Evolutionary conservation across 2,113 vertebrate genomes (phyloP).

Genomic region (Alces alces): DNA sequence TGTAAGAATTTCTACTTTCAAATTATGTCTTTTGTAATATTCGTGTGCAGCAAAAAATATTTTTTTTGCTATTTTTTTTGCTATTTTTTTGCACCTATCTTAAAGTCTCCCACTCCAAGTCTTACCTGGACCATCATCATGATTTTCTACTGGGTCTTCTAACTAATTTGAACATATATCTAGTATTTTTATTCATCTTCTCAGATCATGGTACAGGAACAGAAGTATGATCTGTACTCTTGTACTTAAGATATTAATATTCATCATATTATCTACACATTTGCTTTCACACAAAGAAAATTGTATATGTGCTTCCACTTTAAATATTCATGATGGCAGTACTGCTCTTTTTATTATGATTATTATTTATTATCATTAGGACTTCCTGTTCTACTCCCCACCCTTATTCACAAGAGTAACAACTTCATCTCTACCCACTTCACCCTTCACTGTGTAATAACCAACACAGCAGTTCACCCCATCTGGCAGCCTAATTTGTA

Average conservation of each 20-base stretch:
- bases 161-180: neutral
- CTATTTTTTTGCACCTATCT: neutral
- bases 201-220: neutral
- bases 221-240: neutral
- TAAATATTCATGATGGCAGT: neutral
- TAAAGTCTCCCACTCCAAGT: neutral
- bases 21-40: neutral
- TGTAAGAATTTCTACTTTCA: neutral
- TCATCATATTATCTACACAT: neutral
- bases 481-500: neutral
- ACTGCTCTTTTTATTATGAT: neutral
- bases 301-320: neutral
- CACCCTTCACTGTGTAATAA: neutral
- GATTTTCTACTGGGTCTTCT: neutral
- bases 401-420: neutral
- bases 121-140: neutral
- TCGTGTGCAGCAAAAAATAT: neutral
- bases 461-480: neutral
- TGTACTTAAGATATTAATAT: neutral
- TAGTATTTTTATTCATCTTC: neutral
- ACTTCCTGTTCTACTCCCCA: neutral
- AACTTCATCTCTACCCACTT: neutral
- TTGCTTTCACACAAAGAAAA: neutral
- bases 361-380: neutral
- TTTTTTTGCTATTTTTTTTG: too few relatives aligned